Conservation (phyloP, 2,797 vertebrate species). For the Tragopan temminckii region DNA sequence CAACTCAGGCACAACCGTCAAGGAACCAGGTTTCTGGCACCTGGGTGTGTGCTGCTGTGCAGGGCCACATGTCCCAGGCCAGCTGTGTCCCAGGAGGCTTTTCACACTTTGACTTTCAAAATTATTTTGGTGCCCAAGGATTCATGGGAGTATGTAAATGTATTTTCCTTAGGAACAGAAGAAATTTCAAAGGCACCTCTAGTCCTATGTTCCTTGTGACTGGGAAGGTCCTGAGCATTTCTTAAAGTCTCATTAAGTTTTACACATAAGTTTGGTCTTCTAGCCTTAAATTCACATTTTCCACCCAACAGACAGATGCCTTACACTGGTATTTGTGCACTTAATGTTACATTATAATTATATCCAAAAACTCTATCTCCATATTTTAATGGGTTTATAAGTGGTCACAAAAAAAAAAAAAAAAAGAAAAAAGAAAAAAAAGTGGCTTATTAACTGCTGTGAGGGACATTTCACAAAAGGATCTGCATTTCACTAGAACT, state of each 20-base stretch:
- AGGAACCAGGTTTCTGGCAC: not conserved
- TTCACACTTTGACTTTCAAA: not conserved
- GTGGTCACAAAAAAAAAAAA: not conserved
- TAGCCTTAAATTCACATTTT: not conserved
- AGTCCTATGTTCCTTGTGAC: not conserved
- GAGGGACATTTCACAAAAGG: constrained; percentile 67
- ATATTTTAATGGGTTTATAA: constrained; percentile 45
- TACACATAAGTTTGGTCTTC: not conserved
- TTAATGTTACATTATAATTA: constrained; percentile 38
- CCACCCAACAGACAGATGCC: not conserved
- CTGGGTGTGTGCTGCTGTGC: not conserved
- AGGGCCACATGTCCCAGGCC: not conserved
- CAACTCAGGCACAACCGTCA: not conserved
- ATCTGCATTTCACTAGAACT: constrained; percentile 72
- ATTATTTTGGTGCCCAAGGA: not conserved
- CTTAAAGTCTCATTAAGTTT: not conserved
- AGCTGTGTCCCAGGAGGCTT: not conserved
- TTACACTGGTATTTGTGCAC: not conserved
- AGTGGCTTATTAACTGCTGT: constrained; percentile 64
- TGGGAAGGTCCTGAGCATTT: not conserved
- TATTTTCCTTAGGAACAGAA: not conserved
- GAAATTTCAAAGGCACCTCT: not conserved
- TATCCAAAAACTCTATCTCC: not conserved
- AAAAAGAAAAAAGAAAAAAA: constrained; percentile 1
- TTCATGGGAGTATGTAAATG: not conserved